Evolutionary conservation across 2,113 vertebrate genomes (phyloP).

Genomic region (Archilochus colubris): DNA sequence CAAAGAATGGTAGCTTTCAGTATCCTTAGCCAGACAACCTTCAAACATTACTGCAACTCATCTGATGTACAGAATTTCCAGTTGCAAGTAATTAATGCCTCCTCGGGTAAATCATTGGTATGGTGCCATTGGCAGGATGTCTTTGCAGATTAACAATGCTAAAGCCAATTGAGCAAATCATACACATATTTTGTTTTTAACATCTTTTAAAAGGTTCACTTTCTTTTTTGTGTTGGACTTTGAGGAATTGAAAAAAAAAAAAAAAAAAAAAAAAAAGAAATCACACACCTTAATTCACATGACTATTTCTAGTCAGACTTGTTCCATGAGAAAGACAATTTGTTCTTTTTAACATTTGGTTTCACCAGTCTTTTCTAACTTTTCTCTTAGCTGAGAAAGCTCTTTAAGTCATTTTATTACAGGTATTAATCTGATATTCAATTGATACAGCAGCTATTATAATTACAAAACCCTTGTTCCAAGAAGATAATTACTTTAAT

Average conservation of each 20-base stretch:
- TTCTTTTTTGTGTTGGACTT: neutral
- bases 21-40: neutral
- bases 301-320: neutral
- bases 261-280: too few relatives aligned
- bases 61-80: neutral
- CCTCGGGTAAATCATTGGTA: neutral
- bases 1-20: neutral
- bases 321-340: neutral
- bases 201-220: accelerated
- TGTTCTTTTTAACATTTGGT: constrained; percentile 36
- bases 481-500: constrained; percentile 66
- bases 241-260: neutral
- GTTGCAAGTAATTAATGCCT: neutral
- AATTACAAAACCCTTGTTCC: constrained; percentile 63
- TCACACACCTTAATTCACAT: neutral
- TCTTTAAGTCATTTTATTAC: constrained; percentile 45
- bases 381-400: neutral
- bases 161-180: neutral
- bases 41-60: neutral
- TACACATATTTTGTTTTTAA: neutral
- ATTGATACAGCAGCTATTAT: constrained; percentile 56
- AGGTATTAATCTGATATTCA: constrained; percentile 61
- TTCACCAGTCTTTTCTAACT: constrained; percentile 4
- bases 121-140: neutral
- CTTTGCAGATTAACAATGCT: neutral